A percentile compares a stretch with the other conserved stretches of the same genome.
phyloP scores from a whole-genome alignment of 2,113 vertebrate genomes.

The Grammomys surdaster region DNA sequence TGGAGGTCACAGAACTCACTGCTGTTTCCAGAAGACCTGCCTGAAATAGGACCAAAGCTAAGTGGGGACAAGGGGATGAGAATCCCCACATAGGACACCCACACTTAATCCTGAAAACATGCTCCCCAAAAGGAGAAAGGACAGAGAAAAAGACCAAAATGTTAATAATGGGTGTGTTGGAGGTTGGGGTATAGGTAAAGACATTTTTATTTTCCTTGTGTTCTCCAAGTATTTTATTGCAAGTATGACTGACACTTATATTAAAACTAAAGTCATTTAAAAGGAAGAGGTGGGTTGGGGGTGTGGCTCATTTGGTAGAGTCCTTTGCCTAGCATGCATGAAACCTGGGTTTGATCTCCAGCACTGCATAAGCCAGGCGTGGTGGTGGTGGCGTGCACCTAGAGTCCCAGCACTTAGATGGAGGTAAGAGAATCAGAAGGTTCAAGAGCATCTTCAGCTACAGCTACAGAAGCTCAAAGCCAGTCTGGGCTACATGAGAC shows the following conservation, averaged over 20 bases:
- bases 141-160: background rate
- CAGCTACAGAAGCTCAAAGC: background rate
- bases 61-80: background rate
- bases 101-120: background rate
- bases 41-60: background rate
- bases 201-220: background rate
- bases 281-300: background rate
- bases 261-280: background rate
- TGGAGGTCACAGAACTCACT: background rate
- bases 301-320: background rate
- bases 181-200: background rate
- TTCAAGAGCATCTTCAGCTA: too few species aligned
- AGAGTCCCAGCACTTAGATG: background rate
- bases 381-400: too few species aligned
- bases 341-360: background rate
- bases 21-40: background rate
- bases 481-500: background rate
- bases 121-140: background rate
- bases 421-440: background rate
- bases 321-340: background rate
- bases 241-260: conserved; percentile 17
- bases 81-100: background rate
- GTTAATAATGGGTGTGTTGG: background rate
- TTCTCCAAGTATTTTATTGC: conserved; percentile 2
- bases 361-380: background rate